Conservation (phyloP, 2,888 invertebrate genomes). For the Vesta saturnalis region DNA sequence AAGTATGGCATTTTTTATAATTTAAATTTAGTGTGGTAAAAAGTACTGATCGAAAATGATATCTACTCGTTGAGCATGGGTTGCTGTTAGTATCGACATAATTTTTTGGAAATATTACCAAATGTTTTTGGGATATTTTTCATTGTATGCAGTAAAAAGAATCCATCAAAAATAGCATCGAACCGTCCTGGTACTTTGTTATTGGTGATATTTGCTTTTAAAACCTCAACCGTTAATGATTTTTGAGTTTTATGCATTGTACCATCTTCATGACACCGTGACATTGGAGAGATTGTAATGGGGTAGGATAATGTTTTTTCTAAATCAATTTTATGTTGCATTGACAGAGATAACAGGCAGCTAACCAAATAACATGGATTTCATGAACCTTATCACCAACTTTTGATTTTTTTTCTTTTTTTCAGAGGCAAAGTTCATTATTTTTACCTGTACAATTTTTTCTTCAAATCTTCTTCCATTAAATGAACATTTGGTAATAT, state of each 20-base stretch:
- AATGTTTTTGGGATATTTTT: conserved; percentile 43
- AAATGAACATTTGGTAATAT: no score
- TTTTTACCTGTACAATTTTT: no score
- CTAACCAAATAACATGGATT: no score
- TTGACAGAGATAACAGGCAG: no score
- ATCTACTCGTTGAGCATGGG: conserved; percentile 43
- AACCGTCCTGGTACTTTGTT: conserved; percentile 25
- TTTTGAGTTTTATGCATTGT: conserved; percentile 48
- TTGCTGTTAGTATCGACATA: conserved; percentile 24
- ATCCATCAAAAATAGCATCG: conserved; percentile 47
- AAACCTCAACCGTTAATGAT: conserved; percentile 44
- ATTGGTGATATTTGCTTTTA: conserved; percentile 25
- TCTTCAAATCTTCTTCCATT: no score
- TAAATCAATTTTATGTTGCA: conserved; percentile 36
- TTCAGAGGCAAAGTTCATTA: no score
- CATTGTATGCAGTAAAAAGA: conserved; percentile 46
- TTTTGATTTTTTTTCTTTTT: no score
- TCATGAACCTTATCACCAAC: no score
- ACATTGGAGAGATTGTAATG: conserved; percentile 39
- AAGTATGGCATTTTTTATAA: conserved; percentile 38
- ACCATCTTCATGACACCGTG: conserved; percentile 49
- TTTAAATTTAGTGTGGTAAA: conserved; percentile 30
- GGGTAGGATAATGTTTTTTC: conserved; percentile 40
- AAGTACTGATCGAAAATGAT: conserved; percentile 45
- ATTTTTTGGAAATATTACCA: conserved; percentile 43